These are phyloP conservation scores for Chionoecetes opilio DNA, from an alignment of 1,140 invertebrate species.

Conservation along the genomic window DNA sequence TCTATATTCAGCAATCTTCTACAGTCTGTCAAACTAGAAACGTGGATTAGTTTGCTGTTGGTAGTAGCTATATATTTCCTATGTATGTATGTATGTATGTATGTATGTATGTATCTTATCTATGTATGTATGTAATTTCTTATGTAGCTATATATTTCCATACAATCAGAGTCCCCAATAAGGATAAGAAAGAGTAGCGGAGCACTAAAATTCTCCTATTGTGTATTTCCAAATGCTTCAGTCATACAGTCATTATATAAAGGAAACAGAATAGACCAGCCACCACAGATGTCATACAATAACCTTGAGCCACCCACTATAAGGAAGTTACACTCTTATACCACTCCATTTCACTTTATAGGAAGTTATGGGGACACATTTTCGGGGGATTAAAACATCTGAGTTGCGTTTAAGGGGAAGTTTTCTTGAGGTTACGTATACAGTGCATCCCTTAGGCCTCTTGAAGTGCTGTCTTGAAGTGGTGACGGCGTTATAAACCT, in stretches of 20 bases:
- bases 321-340: no score
- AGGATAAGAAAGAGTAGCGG: neutral
- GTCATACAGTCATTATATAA: neutral
- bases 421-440: no score
- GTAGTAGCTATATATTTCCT: no score
- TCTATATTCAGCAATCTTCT: no score
- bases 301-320: no score
- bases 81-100: neutral
- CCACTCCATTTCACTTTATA: no score
- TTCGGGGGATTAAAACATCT: neutral
- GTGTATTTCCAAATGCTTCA: constrained; percentile 29
- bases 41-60: no score
- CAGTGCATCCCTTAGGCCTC: no score
- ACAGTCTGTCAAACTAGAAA: no score
- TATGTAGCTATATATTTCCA: no score
- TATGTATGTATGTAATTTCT: neutral
- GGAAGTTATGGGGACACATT: neutral
- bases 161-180: no score
- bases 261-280: neutral
- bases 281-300: neutral
- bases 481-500: neutral
- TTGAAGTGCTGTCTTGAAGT: neutral
- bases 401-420: neutral
- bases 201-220: neutral
- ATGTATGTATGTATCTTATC: no score